A percentile compares a stretch with the other conserved stretches of the same genome.
These are phyloP conservation scores for Dicranocentrus wangi DNA, from an alignment of 2,888 invertebrate species.

Conservation along the genomic window DNA sequence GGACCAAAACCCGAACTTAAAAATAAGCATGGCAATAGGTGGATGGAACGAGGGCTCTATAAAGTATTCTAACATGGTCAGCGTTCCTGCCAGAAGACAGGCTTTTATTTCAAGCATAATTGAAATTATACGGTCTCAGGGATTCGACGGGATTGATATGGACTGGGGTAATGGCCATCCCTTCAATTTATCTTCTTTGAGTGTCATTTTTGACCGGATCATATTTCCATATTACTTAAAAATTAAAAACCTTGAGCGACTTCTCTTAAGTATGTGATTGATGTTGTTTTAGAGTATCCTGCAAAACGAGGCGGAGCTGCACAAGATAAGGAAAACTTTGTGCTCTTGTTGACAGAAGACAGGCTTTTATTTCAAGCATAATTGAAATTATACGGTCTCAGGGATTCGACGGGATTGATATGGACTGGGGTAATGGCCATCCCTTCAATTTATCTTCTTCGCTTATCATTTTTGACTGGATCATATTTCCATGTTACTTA, in stretches of 20 bases:
- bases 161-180: conserved; percentile 41
- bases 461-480: too few relatives aligned
- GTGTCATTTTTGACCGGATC: too few relatives aligned
- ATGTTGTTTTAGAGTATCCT: conserved; percentile 58
- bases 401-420: conserved; percentile 53
- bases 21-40: conserved; percentile 76
- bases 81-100: conserved; percentile 74
- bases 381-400: conserved; percentile 76
- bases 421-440: conserved; percentile 45
- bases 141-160: conserved; percentile 54
- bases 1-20: conserved; percentile 75
- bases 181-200: too few relatives aligned
- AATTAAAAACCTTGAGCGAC: too few relatives aligned
- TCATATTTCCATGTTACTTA: too few relatives aligned
- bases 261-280: too few relatives aligned
- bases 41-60: conserved; percentile 77
- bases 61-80: conserved; percentile 75
- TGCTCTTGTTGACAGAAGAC: conserved; percentile 74
- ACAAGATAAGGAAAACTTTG: conserved; percentile 76
- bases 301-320: conserved; percentile 75
- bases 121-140: conserved; percentile 75
- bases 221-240: too few relatives aligned
- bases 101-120: conserved; percentile 79
- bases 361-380: conserved; percentile 78
- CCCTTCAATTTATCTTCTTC: too few relatives aligned